phyloP scores from a whole-genome alignment of 2,888 invertebrate genomes.

The Corbicula japonica region DNA sequence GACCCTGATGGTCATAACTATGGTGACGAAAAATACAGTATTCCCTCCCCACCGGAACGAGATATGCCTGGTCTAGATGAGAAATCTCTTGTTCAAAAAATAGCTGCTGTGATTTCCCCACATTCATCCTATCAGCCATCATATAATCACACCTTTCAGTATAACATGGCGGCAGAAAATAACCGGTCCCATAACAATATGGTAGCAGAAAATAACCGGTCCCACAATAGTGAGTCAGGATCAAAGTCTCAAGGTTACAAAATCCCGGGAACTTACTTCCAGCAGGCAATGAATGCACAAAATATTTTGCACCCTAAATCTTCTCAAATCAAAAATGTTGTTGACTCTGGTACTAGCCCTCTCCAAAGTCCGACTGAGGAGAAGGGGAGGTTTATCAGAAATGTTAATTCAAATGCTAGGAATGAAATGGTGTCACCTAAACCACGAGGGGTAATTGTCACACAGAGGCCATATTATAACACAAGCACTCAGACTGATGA shows the following conservation, averaged over 20 bases:
- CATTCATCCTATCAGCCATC: slow-evolving; percentile 40
- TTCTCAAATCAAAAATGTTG: slow-evolving; percentile 47
- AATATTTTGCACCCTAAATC: slow-evolving; percentile 36
- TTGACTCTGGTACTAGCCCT: slow-evolving; percentile 71
- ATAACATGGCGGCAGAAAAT: slow-evolving; percentile 45
- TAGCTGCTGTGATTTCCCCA: slow-evolving; percentile 66
- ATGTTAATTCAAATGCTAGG: slow-evolving; percentile 48
- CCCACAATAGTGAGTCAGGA: slow-evolving; percentile 58
- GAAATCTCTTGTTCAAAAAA: slow-evolving; percentile 70
- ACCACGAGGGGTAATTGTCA: slow-evolving; percentile 72
- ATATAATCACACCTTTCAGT: slow-evolving; percentile 40
- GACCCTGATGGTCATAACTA: slow-evolving; percentile 89
- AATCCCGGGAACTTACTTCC: slow-evolving; percentile 57
- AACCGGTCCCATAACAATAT: slow-evolving; percentile 26
- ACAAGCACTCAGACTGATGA: slow-evolving; percentile 84
- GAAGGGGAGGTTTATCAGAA: slow-evolving; percentile 39
- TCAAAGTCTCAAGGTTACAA: slow-evolving; percentile 31
- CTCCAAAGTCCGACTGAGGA: slow-evolving; percentile 65
- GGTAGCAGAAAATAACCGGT: slow-evolving; percentile 62
- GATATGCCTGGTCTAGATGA: slow-evolving; percentile 86
- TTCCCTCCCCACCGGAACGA: slow-evolving; percentile 91
- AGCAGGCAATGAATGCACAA: slow-evolving; percentile 60
- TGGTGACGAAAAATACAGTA: slow-evolving; percentile 90
- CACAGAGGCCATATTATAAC: slow-evolving; percentile 81
- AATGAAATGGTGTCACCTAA: slow-evolving; percentile 48